Evolutionary conservation across 2,113 vertebrate species (phyloP).

Genomic region (Ageneiosus marmoratus): DNA sequence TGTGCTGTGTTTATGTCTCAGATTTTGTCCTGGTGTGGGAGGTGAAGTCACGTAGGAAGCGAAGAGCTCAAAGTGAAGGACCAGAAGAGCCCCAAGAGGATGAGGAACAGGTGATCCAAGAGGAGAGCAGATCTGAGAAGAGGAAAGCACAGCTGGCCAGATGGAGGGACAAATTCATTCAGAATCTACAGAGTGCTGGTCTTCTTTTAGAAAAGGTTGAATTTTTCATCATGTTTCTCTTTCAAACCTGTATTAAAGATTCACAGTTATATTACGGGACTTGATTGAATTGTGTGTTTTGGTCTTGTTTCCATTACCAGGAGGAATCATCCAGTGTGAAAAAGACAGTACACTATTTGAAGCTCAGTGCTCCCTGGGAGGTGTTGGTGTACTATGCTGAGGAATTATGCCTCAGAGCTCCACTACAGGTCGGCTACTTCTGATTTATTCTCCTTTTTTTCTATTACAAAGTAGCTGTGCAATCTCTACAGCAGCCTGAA

Average conservation of each 20-base stretch:
- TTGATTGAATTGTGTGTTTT: neutral
- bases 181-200: conserved; percentile 65
- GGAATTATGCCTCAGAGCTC: conserved; percentile 73
- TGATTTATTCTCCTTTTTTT: neutral
- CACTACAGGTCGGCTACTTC: conserved; percentile 69
- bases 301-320: conserved; percentile 54
- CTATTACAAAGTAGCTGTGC: neutral
- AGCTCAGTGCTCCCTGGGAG: conserved; percentile 75
- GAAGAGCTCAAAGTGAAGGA: conserved; percentile 52
- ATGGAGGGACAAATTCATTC: conserved; percentile 72
- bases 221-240: neutral
- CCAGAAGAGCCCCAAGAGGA: conserved; percentile 9
- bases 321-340: conserved; percentile 75
- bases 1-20: conserved; percentile 31
- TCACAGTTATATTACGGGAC: neutral
- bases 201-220: conserved; percentile 75
- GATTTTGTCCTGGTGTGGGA: conserved; percentile 80
- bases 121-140: conserved; percentile 66
- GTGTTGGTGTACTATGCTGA: conserved; percentile 70
- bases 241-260: neutral
- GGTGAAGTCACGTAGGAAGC: conserved; percentile 67
- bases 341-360: conserved; percentile 72
- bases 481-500: neutral
- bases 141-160: conserved; percentile 61
- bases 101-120: conserved; percentile 31